Base-by-base conservation (phyloP, 2,888 invertebrate genomes). In the Folsomia candida region DNA sequence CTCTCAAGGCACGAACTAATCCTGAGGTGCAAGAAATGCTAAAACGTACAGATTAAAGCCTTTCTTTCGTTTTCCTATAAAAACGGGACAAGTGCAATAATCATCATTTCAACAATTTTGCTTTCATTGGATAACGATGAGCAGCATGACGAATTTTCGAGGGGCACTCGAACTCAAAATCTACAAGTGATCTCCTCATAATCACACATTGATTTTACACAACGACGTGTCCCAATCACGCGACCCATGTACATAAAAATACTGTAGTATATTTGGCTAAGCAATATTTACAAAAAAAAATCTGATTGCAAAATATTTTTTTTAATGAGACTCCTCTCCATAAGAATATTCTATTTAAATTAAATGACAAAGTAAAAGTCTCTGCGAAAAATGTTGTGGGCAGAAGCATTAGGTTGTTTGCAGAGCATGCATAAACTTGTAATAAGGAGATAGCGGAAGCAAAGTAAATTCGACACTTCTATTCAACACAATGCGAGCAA, bases 401-500 rank as follows among this genome's bases (percentile, higher is more conserved):
- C 22, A 54, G 54, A 6, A 54, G n/a, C 54, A 22, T 22, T 54
- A 20, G 54, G 6, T 54, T 14, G 11, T 54, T 6, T 54, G 20
- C 54, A 20, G 54, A n/a, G n/a, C n/a, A n/a, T n/a, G n/a, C n/a
- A n/a, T n/a, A n/a, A n/a, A n/a, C n/a, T 54, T 37, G 54, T 47
- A 47, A 54, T 4, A 54, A 22, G n/a, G 54, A 54, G 20, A 65
- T 65, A 22, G 65, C 65, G 65, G 65, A 65, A 65, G 65, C 22
- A n/a, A 65, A 51, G 27, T 28, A 54, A 26, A 47, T 26, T 65
- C 57, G 65, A 54, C 65, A 54, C 54, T 14, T 47, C 9, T 54
- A 22, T 54, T 20, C 22, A 54, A 18, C 54, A 37, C 37, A 37
- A 37, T 37, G 37, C 37, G 14, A 4, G 37, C n/a, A n/a, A n/a